phyloP scores from a whole-genome alignment of 2,888 invertebrate species.

The Drosophila glabriapex region DNA sequence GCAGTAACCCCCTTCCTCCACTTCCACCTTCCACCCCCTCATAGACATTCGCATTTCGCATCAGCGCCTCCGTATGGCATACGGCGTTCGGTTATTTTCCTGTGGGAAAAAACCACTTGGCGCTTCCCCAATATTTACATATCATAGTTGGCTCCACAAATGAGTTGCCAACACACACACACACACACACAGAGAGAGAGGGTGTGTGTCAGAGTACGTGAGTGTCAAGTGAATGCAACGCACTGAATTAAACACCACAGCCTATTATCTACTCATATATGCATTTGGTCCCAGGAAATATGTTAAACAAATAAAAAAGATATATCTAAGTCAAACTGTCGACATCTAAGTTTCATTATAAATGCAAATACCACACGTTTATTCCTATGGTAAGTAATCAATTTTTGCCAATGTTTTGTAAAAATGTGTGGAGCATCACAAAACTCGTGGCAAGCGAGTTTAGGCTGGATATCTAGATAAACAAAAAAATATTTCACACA shows the following conservation, averaged over 20 bases:
- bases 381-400: not conserved
- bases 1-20: not conserved
- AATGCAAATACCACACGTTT: not conserved
- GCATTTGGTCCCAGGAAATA: not conserved
- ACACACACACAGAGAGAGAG: not conserved
- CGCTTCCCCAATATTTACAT: constrained; percentile 70
- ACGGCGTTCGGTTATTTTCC: constrained; percentile 58
- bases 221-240: constrained; percentile 46
- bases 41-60: constrained; percentile 55
- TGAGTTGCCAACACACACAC: constrained; percentile 40
- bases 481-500: not conserved
- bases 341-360: not conserved
- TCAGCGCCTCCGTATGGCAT: constrained; percentile 60
- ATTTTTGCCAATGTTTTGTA: not conserved
- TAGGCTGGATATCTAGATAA: not conserved
- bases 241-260: constrained; percentile 41
- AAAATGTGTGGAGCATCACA: not conserved
- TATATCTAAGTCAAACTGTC: not conserved
- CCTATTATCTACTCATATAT: constrained; percentile 29
- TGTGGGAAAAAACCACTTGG: constrained; percentile 67
- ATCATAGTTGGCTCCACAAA: constrained; percentile 68
- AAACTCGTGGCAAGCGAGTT: not conserved
- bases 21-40: not conserved
- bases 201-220: constrained; percentile 25
- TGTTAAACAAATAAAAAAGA: not conserved